Evolutionary conservation across 2,888 invertebrate species (phyloP).

Genomic region (Sussaba pulchella): DNA sequence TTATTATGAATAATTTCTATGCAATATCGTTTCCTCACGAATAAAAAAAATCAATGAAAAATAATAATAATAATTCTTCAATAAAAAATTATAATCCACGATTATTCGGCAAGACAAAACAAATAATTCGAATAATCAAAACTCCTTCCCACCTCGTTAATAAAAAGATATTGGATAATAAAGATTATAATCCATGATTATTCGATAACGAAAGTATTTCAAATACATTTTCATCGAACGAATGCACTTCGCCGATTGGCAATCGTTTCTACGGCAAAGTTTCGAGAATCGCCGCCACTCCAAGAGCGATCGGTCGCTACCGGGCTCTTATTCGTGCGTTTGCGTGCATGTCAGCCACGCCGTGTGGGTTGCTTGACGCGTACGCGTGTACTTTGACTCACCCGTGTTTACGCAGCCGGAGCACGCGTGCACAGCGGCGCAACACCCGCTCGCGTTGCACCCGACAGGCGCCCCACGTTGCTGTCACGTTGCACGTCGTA

Average conservation of each 20-base stretch:
- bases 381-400: slow-evolving; percentile 55
- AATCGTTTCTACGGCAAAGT: slow-evolving; percentile 2
- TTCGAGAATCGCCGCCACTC: slow-evolving; percentile 16
- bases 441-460: not conserved
- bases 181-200: not conserved
- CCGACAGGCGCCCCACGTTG: not conserved
- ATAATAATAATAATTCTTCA: too few species aligned
- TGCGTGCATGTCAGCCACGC: not conserved
- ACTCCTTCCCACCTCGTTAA: too few species aligned
- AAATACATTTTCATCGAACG: slow-evolving; percentile 1
- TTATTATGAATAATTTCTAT: too few species aligned
- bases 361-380: slow-evolving; percentile 6
- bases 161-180: too few species aligned
- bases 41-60: too few species aligned
- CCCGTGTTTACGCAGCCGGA: slow-evolving; percentile 52
- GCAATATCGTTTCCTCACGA: too few species aligned
- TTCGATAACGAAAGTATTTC: slow-evolving; percentile 1
- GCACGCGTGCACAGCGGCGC: slow-evolving; percentile 35
- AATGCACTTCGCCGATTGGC: not conserved
- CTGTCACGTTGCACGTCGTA: not conserved
- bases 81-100: too few species aligned
- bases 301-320: not conserved
- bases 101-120: too few species aligned
- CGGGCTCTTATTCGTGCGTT: not conserved
- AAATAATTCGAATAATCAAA: too few species aligned